phyloP scores from a whole-genome alignment of 2,797 vertebrate genomes.

The Distichodus sexfasciatus region DNA sequence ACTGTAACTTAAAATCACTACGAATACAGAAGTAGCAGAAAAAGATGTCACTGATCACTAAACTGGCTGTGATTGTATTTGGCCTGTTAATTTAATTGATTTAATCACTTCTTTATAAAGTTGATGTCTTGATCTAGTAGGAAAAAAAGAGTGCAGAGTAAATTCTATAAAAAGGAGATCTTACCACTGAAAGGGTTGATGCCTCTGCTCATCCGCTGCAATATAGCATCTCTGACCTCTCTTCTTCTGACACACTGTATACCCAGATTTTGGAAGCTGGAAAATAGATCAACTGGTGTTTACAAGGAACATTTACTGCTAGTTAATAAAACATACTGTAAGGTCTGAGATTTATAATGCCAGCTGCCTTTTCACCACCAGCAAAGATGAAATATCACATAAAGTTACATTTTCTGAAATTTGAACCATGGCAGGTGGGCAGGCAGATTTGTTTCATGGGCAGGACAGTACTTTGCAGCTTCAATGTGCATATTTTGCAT shows the following conservation, averaged over 20 bases:
- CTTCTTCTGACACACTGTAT: slow-evolving; percentile 96
- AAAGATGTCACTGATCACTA: neutral
- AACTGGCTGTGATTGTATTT: neutral
- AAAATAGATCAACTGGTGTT: slow-evolving; percentile 27
- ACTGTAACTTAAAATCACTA: slow-evolving; percentile 15
- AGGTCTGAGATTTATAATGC: no score
- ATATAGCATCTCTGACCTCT: slow-evolving; percentile 91
- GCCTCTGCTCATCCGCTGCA: slow-evolving; percentile 81
- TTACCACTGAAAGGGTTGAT: slow-evolving; percentile 96
- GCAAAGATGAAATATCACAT: neutral
- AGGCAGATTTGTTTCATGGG: neutral
- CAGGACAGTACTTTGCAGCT: slow-evolving; percentile 46
- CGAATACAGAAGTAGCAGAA: neutral
- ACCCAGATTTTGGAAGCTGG: slow-evolving; percentile 96
- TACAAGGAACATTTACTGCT: slow-evolving; percentile 3
- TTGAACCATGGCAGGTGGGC: neutral
- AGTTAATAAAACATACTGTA: neutral
- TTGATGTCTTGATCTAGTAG: neutral
- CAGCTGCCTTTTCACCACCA: no score
- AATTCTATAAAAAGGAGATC: slow-evolving; percentile 46
- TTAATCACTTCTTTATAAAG: neutral
- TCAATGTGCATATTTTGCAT: slow-evolving; percentile 62
- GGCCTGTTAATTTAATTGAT: neutral
- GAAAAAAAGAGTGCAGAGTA: neutral
- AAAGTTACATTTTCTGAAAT: neutral